These are phyloP conservation scores for Syrista parreyssii DNA, from an alignment of 2,888 invertebrate genomes.

Conservation along the genomic window DNA sequence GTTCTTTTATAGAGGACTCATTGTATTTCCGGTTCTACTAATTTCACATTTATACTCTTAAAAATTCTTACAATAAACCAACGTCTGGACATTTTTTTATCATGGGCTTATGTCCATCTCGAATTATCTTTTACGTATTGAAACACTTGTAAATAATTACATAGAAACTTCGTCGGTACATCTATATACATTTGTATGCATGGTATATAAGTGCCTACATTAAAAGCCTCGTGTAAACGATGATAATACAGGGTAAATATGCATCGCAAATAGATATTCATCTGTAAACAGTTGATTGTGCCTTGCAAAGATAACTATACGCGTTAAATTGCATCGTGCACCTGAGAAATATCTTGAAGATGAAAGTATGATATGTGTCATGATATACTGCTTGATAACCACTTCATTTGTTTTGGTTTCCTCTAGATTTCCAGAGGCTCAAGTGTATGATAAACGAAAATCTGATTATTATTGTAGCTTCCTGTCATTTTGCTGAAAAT, in stretches of 20 bases:
- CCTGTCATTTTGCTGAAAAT: not conserved
- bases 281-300: not conserved
- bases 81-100: not conserved
- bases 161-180: not conserved
- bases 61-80: not conserved
- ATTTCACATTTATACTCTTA: not conserved
- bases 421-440: not conserved
- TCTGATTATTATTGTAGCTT: not conserved
- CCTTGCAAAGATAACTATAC: not conserved
- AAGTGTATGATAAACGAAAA: not conserved
- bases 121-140: not conserved
- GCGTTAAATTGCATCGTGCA: not conserved
- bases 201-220: not conserved
- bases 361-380: not conserved
- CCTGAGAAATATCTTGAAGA: not conserved
- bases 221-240: not conserved
- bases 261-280: not conserved
- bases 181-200: not conserved
- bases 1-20: not conserved
- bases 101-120: not conserved
- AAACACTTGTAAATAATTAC: not conserved
- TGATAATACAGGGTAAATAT: constrained; percentile 1
- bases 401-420: not conserved
- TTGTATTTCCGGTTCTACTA: not conserved
- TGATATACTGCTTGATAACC: not conserved